These are phyloP conservation scores for Anthonomus grandis DNA, from an alignment of 1,140 invertebrate genomes.

Conservation along the genomic window DNA sequence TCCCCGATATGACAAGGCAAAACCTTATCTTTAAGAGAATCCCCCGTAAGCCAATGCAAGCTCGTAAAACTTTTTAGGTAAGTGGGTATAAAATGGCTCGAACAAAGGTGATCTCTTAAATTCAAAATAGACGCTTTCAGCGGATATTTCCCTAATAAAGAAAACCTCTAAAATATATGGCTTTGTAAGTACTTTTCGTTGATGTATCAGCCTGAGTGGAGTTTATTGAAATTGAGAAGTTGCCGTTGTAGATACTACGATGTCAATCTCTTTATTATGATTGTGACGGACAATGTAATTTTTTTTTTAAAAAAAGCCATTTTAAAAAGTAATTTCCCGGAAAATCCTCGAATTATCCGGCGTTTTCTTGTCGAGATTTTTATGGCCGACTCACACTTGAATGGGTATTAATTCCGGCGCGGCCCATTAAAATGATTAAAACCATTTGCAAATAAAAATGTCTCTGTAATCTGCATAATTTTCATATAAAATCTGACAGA, in stretches of 20 bases:
- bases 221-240: too few species aligned
- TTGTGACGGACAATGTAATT: too few species aligned
- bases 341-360: constrained; percentile 24
- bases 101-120: constrained; percentile 26
- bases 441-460: constrained; percentile 25
- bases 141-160: constrained; percentile 13
- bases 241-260: too few species aligned
- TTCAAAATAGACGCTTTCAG: constrained; percentile 11
- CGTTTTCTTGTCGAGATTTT: constrained; percentile 13
- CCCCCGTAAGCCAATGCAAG: neutral
- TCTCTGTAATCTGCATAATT: constrained; percentile 28
- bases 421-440: constrained; percentile 32
- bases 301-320: too few species aligned
- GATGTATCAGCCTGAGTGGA: too few species aligned
- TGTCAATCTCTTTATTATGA: too few species aligned
- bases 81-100: constrained; percentile 14
- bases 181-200: neutral
- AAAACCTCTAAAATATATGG: constrained; percentile 3
- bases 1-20: neutral
- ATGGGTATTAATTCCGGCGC: constrained; percentile 27
- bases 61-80: constrained; percentile 24
- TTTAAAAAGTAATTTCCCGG: constrained; percentile 27
- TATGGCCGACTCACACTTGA: constrained; percentile 16
- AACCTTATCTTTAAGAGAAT: neutral
- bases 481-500: constrained; percentile 20